phyloP scores from a whole-genome alignment of 1,140 invertebrate species.

The Apis cerana region DNA sequence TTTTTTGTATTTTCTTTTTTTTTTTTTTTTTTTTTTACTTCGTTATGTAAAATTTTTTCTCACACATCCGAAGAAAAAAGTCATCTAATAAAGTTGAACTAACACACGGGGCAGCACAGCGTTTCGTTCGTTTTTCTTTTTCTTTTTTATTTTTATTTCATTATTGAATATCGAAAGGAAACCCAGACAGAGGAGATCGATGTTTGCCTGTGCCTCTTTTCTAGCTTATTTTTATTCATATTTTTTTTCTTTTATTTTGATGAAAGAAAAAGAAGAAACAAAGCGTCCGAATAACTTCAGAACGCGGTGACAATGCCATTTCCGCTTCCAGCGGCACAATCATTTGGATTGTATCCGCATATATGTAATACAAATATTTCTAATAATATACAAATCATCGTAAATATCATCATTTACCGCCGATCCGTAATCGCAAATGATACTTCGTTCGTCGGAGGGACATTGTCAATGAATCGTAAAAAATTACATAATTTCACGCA shows the following conservation, averaged over 20 bases:
- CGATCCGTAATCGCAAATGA: constrained; percentile 59
- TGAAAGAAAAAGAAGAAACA: constrained; percentile 41
- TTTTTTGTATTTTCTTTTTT: constrained; percentile 59
- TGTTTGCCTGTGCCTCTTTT: constrained; percentile 45
- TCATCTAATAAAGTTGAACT: constrained; percentile 53
- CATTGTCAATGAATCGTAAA: constrained; percentile 42
- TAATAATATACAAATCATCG: constrained; percentile 68
- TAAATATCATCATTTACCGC: constrained; percentile 50
- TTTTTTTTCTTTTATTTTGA: constrained; percentile 13
- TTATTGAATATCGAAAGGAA: constrained; percentile 39
- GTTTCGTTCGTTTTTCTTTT: constrained; percentile 41
- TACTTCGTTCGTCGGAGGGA: constrained; percentile 37
- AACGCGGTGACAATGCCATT: neutral
- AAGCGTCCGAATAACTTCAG: neutral
- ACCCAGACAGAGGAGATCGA: constrained; percentile 31
- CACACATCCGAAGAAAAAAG: constrained; percentile 53
- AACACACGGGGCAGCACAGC: constrained; percentile 55
- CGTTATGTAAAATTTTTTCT: constrained; percentile 58
- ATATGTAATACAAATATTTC: constrained; percentile 67
- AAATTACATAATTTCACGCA: constrained; percentile 2
- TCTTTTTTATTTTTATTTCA: neutral
- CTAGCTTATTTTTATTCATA: neutral
- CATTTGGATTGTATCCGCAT: constrained; percentile 63
- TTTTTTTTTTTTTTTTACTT: constrained; percentile 53
- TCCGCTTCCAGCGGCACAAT: neutral